Percentiles rank a stretch among this genome's conserved stretches.
Conservation (phyloP, 2,113 vertebrate species). For the Nerophis lumbriciformis region DNA sequence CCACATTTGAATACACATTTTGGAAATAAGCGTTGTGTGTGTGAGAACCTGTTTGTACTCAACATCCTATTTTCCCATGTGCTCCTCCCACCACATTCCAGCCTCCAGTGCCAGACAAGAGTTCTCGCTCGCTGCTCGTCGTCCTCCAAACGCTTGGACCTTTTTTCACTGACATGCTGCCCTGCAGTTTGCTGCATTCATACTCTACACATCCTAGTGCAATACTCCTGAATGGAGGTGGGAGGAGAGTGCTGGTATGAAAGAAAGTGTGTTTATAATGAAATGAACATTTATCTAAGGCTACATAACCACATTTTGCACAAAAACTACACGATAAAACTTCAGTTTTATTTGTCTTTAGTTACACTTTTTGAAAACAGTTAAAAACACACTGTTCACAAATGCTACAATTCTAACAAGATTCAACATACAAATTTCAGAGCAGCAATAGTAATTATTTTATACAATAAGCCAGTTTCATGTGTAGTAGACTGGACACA, state of each 20-base stretch:
- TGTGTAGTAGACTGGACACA: slow-evolving; percentile 49
- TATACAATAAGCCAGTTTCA: slow-evolving; percentile 32
- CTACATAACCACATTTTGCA: too few relatives aligned
- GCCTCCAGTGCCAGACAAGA: slow-evolving; percentile 8
- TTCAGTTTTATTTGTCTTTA: slow-evolving; percentile 49
- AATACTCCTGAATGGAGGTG: too few relatives aligned
- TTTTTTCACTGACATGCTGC: too few relatives aligned
- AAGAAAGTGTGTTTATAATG: neutral
- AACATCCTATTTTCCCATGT: slow-evolving; percentile 12
- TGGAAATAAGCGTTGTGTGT: neutral
- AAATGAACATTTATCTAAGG: too few relatives aligned
- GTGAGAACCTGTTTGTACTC: neutral
- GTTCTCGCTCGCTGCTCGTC: neutral
- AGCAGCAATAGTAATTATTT: slow-evolving; percentile 33
- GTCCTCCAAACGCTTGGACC: too few relatives aligned
- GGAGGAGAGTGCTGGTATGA: neutral
- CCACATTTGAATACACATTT: neutral
- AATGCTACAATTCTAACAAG: slow-evolving; percentile 59
- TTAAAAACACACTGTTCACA: slow-evolving; percentile 54
- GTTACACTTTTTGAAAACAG: slow-evolving; percentile 51
- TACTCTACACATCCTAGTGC: too few relatives aligned
- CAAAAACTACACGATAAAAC: neutral
- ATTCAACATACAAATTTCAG: slow-evolving; percentile 36
- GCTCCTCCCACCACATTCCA: slow-evolving; percentile 36
- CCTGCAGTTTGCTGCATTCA: too few relatives aligned